Evolutionary conservation across 2,888 invertebrate genomes (phyloP).

Genomic region (Gortyna flavago): DNA sequence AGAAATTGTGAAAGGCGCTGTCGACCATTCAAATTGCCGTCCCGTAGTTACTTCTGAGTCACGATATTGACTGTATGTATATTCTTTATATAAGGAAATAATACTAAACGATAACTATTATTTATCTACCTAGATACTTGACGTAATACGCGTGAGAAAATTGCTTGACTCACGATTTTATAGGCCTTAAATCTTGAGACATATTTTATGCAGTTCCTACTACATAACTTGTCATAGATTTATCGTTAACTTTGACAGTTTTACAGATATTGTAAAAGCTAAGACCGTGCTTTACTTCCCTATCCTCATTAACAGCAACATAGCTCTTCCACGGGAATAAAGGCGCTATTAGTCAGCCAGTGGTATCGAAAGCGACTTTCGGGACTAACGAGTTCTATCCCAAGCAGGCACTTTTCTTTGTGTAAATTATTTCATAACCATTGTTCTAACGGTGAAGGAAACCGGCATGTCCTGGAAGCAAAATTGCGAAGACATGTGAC

Average conservation of each 20-base stretch:
- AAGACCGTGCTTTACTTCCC: neutral
- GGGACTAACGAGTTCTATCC: neutral
- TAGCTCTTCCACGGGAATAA: neutral
- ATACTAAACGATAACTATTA: constrained; percentile 58
- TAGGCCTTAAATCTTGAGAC: constrained; percentile 38
- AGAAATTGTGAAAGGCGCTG: constrained; percentile 67
- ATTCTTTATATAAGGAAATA: constrained; percentile 61
- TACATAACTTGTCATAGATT: neutral
- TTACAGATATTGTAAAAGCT: neutral
- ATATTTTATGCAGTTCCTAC: constrained; percentile 21
- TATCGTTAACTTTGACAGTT: neutral
- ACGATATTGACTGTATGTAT: constrained; percentile 58
- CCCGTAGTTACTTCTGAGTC: constrained; percentile 58
- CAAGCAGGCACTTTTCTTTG: neutral
- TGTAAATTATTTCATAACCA: neutral
- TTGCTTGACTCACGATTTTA: constrained; percentile 32
- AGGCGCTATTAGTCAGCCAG: neutral
- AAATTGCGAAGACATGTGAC: neutral
- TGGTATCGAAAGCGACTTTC: neutral
- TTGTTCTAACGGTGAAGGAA: neutral
- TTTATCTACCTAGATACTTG: constrained; percentile 41
- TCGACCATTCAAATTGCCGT: constrained; percentile 56
- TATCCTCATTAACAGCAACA: neutral
- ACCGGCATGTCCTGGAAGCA: neutral
- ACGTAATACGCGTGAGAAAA: constrained; percentile 60